Evolutionary conservation across 2,113 vertebrate species (phyloP), one percentile per base, ranked within the genome.

Genomic region (Oncorhynchus keta): DNA sequence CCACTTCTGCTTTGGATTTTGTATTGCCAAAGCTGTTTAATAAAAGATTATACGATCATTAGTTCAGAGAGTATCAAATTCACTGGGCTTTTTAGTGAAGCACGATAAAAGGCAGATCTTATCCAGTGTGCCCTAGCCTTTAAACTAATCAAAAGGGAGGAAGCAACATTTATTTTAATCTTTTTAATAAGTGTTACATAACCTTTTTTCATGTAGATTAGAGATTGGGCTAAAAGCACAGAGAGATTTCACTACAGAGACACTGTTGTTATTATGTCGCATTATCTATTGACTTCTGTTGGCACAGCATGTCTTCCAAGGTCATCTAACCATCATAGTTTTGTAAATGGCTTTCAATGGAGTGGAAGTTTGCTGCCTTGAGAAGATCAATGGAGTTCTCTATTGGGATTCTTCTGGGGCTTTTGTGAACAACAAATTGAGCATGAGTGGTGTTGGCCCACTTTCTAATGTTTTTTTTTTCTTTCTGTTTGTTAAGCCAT

Each of bases 311-410:
- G 20, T 5, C 45, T 35, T 28, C 64, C 76, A 72, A 55, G 79
- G 81, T 76, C 66, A 65, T 30, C 67, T 16, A 55, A 48, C 71
- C 69, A 69, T 73, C 28, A 67, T 32, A 59, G 14, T 51, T 76
- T 70, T 81, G 70, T 26, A 73, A 77, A 79, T 80, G 68, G 68
- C 61, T 81, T 76, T 61, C 55, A 76, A 55, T 20, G 32, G 2
- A 76, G 70, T 48, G 32, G 59, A 80, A 73, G 62, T 69, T 68
- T 81, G 76, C 76, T 76, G 67, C 59, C 73, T 76, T 62, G 62
- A 65, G 68, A 76, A 76, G 67, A 79, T 77, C 70, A 67, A 78
- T 76, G 71, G 51, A 70, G 28, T 28, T 9, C 61, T 75, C 84
- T 62, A 68, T 13, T 26, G 81, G 74, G 72, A 83, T n/a, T 45